Base-by-base conservation (phyloP, 37 sponge, comb jelly and placozoan genomes). In the Hormiphora californensis region DNA sequence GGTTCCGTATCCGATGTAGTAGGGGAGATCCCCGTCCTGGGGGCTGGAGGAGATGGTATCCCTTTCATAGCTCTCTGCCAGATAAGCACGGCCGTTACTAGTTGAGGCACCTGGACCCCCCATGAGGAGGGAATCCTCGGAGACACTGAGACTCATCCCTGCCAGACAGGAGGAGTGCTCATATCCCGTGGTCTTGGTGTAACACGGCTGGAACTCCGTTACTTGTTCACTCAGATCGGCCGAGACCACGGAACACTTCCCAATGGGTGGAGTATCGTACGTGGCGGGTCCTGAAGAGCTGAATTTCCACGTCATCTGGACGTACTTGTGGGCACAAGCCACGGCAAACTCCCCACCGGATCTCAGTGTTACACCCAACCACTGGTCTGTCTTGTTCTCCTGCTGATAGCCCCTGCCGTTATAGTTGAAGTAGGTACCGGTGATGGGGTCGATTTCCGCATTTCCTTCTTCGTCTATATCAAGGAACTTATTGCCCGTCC, bases 371-470 rank as follows among this genome's bases (percentile, higher is more conserved):
- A 73, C 81, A 11, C 81, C 81, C 25, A 73, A 28, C 81, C 81
- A 73, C 81, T 73, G 81, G 81, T 73, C 46, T 1, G 81, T 43
- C 46, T 73, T 73, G 28, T 73, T 27, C n/a, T 73, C 81, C 35
- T 11, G 40, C 81, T 73, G 81, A 1, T 43, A 19, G 81, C 43
- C 25, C 46, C 23, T 43, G 17, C 9, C 7, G 11, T 40, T 7
- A 43, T 43, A 43, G 46, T 73, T 33, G 44, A 43, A n/a, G 44
- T 73, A 73, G 44, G 28, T 40, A 57, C 61, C 27, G 7, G 30
- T 30, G 61, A 28, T 30, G 7, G 61, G n/a, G 61, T 57, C 27
- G 39, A 30, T 15, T 3, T 67, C 68, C 17, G 12, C 15, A 25
- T 37, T 4, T 43, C 81, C 81, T 5, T 73, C 2, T n/a, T 73